phyloP scores from a whole-genome alignment of 2,888 invertebrate genomes.

The Euproctis similis region DNA sequence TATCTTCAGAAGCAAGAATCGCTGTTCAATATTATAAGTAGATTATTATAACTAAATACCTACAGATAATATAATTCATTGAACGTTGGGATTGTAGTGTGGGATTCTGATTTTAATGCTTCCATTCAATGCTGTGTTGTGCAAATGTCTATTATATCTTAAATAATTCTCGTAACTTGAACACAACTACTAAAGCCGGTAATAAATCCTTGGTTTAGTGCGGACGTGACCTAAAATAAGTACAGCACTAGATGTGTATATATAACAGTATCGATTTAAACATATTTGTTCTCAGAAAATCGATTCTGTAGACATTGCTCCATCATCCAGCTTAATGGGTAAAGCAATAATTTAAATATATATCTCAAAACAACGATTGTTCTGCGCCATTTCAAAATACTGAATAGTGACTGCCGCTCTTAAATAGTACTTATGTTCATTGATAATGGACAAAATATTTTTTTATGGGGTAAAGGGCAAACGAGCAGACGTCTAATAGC shows the following conservation, averaged over 20 bases:
- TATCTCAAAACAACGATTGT: slow-evolving; percentile 2
- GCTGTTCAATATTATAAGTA: not conserved
- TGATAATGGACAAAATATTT: too few species aligned
- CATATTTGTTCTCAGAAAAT: slow-evolving; percentile 9
- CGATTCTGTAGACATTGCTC: slow-evolving; percentile 6
- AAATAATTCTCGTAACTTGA: not conserved
- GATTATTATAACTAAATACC: too few species aligned
- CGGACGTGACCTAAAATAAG: not conserved
- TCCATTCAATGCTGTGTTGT: too few species aligned
- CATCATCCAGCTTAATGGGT: not conserved
- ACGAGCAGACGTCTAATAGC: too few species aligned
- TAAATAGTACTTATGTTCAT: too few species aligned
- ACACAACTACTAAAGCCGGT: not conserved
- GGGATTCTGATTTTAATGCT: too few species aligned
- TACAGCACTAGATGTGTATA: not conserved
- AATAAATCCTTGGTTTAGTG: not conserved
- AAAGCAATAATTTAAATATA: slow-evolving; percentile 3
- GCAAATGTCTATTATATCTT: too few species aligned
- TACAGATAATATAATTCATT: too few species aligned
- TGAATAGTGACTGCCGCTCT: too few species aligned
- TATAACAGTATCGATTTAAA: slow-evolving; percentile 6
- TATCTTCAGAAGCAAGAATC: too few species aligned
- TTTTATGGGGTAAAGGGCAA: too few species aligned
- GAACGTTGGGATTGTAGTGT: too few species aligned
- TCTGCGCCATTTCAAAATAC: slow-evolving; percentile 1